Evolutionary conservation across 2,797 vertebrate genomes (phyloP).

Genomic region (Rhabdomys pumilio): DNA sequence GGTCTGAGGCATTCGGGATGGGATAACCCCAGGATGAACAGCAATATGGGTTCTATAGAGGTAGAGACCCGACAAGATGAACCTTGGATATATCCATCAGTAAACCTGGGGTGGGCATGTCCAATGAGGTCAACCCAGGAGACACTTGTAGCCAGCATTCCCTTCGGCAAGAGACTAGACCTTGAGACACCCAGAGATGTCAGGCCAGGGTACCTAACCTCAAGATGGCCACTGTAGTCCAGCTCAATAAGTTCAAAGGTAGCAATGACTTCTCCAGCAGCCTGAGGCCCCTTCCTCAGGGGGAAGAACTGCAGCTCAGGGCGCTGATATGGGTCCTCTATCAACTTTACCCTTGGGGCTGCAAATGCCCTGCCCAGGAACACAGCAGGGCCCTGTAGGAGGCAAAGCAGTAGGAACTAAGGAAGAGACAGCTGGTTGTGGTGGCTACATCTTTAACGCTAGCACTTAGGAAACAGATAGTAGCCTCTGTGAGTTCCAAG

Average conservation of each 20-base stretch:
- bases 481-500: background rate
- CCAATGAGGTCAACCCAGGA: background rate
- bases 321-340: slow-evolving; percentile 91
- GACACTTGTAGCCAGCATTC: background rate
- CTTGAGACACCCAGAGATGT: background rate
- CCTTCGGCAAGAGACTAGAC: background rate
- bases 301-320: slow-evolving; percentile 94
- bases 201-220: slow-evolving; percentile 89
- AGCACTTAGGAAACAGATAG: background rate
- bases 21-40: background rate
- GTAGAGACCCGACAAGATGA: background rate
- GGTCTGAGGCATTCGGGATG: background rate
- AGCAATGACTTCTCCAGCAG: slow-evolving; percentile 94
- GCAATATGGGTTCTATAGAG: background rate
- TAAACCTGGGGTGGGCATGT: background rate
- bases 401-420: background rate
- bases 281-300: slow-evolving; percentile 91
- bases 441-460: no score
- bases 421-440: background rate
- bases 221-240: slow-evolving; percentile 93
- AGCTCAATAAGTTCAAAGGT: slow-evolving; percentile 96
- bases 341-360: slow-evolving; percentile 93
- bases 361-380: slow-evolving; percentile 94
- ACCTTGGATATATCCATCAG: background rate
- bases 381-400: slow-evolving; percentile 89